Evolutionary conservation across 1,140 invertebrate species (phyloP).

Genomic region (Zaprionus gabonicus): DNA sequence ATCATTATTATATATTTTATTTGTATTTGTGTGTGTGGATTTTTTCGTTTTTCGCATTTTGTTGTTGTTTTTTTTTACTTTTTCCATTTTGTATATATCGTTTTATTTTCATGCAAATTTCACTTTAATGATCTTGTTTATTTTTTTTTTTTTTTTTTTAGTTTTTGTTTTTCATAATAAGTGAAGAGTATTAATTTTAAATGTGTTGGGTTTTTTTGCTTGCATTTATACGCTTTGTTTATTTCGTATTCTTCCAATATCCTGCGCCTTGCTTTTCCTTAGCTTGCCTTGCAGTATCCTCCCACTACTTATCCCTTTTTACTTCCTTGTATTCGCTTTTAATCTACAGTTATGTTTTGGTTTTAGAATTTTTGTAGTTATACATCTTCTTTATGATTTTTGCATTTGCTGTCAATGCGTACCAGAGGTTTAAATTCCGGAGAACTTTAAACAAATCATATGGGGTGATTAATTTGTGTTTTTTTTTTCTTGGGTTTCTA

Average conservation of each 20-base stretch:
- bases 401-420: conserved; percentile 40
- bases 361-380: conserved; percentile 55
- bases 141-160: conserved; percentile 27
- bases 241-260: conserved; percentile 52
- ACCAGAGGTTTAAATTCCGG: conserved; percentile 53
- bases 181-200: conserved; percentile 77
- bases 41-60: conserved; percentile 16
- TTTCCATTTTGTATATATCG: conserved; percentile 21
- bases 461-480: conserved; percentile 14
- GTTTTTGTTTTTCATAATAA: conserved; percentile 63
- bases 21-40: conserved; percentile 7
- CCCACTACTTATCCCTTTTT: conserved; percentile 26
- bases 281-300: conserved; percentile 37
- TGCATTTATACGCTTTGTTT: conserved; percentile 51
- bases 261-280: conserved; percentile 28
- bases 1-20: conserved; percentile 43
- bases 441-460: conserved; percentile 69
- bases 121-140: conserved; percentile 62
- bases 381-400: conserved; percentile 53
- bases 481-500: conserved; percentile 21
- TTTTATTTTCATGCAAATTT: conserved; percentile 62
- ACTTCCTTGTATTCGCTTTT: conserved; percentile 27
- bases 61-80: conserved; percentile 13
- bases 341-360: conserved; percentile 61
- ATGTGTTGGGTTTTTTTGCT: conserved; percentile 58